Percentiles rank a stretch among this genome's conserved stretches.
phyloP scores from a whole-genome alignment of 2,888 invertebrate species.

The Cosmia pyralina region DNA sequence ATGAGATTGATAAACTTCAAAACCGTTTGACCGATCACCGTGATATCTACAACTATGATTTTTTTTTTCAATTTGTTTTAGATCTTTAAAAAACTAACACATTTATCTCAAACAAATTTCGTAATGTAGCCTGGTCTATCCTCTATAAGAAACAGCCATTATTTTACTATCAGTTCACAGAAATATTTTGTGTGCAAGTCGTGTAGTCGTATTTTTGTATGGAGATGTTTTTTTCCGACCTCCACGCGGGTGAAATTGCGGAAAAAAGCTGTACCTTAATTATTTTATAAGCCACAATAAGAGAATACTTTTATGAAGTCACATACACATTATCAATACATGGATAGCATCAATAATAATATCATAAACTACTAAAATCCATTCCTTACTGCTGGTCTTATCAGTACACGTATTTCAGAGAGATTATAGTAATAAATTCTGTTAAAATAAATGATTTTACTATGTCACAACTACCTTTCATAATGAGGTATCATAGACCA shows the following conservation, averaged over 20 bases:
- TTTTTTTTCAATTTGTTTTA: no score
- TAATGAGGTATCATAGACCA: background rate
- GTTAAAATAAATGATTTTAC: background rate
- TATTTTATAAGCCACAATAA: background rate
- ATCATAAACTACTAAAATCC: constrained; percentile 9
- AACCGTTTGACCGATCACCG: background rate
- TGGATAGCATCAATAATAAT: constrained; percentile 8
- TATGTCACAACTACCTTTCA: background rate
- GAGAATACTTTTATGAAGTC: constrained; percentile 49
- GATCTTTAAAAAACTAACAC: no score
- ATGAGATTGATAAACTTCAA: background rate
- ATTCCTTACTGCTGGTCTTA: constrained; percentile 1
- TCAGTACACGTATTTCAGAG: background rate
- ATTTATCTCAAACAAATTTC: no score
- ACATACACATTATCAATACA: constrained; percentile 51
- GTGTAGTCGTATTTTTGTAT: background rate
- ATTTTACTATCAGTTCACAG: no score
- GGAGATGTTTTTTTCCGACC: background rate
- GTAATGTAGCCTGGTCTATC: no score
- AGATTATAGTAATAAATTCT: constrained; percentile 3
- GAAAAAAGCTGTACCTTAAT: background rate
- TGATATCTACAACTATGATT: no score
- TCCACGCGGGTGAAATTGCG: no score
- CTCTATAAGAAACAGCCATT: no score
- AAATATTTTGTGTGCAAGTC: no score